phyloP scores from a whole-genome alignment of 1,140 invertebrate genomes.

The Drosophila oshimai region DNA sequence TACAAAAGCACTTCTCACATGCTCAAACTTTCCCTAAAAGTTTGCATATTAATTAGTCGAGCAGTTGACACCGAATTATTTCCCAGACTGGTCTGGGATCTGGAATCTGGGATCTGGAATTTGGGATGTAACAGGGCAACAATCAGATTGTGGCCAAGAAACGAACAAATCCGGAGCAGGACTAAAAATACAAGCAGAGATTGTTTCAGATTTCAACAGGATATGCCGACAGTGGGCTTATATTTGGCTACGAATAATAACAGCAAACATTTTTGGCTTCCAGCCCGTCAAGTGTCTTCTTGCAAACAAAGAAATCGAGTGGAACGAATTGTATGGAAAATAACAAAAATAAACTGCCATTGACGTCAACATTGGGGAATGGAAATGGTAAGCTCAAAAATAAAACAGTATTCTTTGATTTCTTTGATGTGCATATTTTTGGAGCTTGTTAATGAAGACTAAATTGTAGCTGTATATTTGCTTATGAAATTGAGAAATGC shows the following conservation, averaged over 20 bases:
- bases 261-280: constrained; percentile 6
- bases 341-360: constrained; percentile 27
- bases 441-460: constrained; percentile 47
- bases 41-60: constrained; percentile 34
- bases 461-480: constrained; percentile 37
- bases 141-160: constrained; percentile 10
- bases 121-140: not conserved
- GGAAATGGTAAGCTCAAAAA: constrained; percentile 22
- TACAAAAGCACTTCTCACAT: constrained; percentile 10
- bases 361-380: constrained; percentile 45
- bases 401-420: constrained; percentile 33
- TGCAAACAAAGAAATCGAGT: constrained; percentile 7
- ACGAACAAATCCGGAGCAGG: not conserved
- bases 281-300: constrained; percentile 2
- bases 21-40: constrained; percentile 4
- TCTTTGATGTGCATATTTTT: constrained; percentile 40
- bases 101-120: too few species aligned
- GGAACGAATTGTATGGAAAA: constrained; percentile 7
- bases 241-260: constrained; percentile 14
- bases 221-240: not conserved
- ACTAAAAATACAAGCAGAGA: constrained; percentile 14
- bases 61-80: constrained; percentile 11
- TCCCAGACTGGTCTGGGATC: not conserved
- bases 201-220: constrained; percentile 10
- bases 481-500: constrained; percentile 39